These are phyloP conservation scores for Hyperoplus immaculatus DNA, from an alignment of 2,797 vertebrate genomes.

Conservation along the genomic window DNA sequence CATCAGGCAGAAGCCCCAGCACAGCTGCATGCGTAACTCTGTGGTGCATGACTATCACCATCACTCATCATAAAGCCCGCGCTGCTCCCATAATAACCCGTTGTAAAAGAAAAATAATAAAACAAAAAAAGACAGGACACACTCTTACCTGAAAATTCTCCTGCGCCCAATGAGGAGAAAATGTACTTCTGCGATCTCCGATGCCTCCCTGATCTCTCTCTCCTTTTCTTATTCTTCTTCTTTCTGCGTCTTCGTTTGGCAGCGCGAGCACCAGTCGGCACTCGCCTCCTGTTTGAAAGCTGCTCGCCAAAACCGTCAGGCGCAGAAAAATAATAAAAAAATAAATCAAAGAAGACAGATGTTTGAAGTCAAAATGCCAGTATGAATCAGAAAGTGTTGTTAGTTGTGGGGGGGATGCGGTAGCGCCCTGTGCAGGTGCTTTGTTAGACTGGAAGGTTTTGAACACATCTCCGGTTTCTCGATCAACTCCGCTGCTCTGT, in stretches of 20 bases:
- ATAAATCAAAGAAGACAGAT: conserved; percentile 19
- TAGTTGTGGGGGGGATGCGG: neutral
- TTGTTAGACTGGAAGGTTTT: conserved; percentile 28
- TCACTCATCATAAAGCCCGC: conserved; percentile 3
- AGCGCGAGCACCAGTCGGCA: conserved; percentile 45
- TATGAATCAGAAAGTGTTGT: conserved; percentile 7
- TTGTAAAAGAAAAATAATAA: neutral
- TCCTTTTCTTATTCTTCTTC: neutral
- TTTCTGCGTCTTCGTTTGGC: conserved; percentile 65
- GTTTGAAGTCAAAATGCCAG: conserved; percentile 32
- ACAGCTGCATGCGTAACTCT: conserved; percentile 60
- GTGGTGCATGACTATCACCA: conserved; percentile 21
- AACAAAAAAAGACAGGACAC: conserved; percentile 2
- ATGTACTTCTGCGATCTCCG: conserved; percentile 64
- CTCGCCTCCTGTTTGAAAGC: conserved; percentile 57
- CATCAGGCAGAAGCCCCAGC: conserved; percentile 27
- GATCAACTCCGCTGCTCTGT: conserved; percentile 58
- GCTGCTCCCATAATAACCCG: neutral
- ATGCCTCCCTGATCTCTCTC: conserved; percentile 18
- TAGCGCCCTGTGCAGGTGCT: conserved; percentile 25
- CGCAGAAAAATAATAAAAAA: conserved; percentile 3
- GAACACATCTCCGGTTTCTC: conserved; percentile 43
- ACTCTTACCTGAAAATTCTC: conserved; percentile 65
- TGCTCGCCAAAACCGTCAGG: conserved; percentile 37
- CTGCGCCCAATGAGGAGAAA: conserved; percentile 38